Conservation (phyloP, 1,140 invertebrate species). For the Diabrotica virgifera region DNA sequence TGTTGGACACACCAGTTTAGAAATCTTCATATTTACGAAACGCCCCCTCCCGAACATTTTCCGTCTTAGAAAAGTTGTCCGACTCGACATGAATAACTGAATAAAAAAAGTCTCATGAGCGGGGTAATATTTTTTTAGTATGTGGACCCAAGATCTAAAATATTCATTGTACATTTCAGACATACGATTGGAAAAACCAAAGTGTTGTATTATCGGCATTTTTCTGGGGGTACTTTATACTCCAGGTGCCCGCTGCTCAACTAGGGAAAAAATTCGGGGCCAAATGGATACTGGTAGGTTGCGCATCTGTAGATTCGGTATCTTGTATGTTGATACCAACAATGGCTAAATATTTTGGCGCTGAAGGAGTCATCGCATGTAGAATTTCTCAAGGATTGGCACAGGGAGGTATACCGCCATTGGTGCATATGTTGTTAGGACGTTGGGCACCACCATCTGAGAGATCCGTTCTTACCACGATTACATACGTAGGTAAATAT, state of each 20-base stretch:
- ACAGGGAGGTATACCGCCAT: slow-evolving; percentile 22
- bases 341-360: slow-evolving; percentile 24
- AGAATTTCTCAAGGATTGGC: slow-evolving; percentile 29
- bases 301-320: slow-evolving; percentile 21
- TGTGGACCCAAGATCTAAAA: no score
- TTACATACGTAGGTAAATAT: slow-evolving; percentile 26
- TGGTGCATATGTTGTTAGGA: slow-evolving; percentile 25
- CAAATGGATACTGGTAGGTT: slow-evolving; percentile 57
- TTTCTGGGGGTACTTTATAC: slow-evolving; percentile 60
- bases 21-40: no score
- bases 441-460: slow-evolving; percentile 26
- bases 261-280: slow-evolving; percentile 63
- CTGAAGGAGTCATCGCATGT: slow-evolving; percentile 31
- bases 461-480: slow-evolving; percentile 26
- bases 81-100: no score
- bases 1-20: no score
- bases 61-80: no score
- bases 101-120: no score
- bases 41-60: no score
- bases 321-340: slow-evolving; percentile 27
- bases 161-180: slow-evolving; percentile 22
- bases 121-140: no score
- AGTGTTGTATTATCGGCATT: slow-evolving; percentile 62
- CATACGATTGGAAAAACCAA: slow-evolving; percentile 50
- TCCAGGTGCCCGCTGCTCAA: slow-evolving; percentile 65